These are phyloP conservation scores for Stichodactyla mertensii DNA, from an alignment of 64 coral and sea anemone species.

Conservation along the genomic window DNA sequence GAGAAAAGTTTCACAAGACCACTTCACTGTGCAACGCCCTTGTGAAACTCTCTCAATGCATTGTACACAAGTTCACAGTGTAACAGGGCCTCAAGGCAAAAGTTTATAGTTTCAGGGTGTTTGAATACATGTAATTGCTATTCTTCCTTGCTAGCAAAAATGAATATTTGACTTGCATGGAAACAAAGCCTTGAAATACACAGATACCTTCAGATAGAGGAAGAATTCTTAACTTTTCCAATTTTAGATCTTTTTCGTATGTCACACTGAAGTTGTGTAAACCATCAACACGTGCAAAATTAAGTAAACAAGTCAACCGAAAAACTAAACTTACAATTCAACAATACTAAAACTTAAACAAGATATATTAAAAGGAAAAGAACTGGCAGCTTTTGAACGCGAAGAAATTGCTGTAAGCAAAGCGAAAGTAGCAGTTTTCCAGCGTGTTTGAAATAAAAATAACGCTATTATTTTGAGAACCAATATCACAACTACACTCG, in stretches of 20 bases:
- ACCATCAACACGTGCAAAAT: background rate
- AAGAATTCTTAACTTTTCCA: background rate
- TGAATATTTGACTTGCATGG: background rate
- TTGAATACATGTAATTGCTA: too few species aligned
- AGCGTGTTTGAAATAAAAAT: background rate
- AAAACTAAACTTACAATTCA: background rate
- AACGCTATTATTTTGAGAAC: background rate
- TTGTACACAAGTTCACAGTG: too few species aligned
- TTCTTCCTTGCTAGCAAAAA: too few species aligned
- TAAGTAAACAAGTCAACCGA: background rate
- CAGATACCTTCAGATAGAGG: background rate
- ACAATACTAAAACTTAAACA: background rate
- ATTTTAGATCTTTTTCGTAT: background rate
- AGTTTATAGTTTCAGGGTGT: too few species aligned
- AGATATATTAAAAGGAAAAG: background rate
- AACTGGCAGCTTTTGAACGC: background rate
- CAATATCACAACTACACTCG: background rate
- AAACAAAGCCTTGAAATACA: background rate
- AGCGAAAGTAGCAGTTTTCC: background rate
- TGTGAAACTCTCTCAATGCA: too few species aligned
- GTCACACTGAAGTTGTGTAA: background rate
- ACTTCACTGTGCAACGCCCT: too few species aligned
- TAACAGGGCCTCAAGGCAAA: too few species aligned
- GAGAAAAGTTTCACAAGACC: too few species aligned
- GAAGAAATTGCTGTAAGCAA: constrained; percentile 1